Percentiles rank a stretch among this genome's conserved stretches.
Conservation (phyloP, 2,113 vertebrate genomes). For the Alouatta palliata region DNA sequence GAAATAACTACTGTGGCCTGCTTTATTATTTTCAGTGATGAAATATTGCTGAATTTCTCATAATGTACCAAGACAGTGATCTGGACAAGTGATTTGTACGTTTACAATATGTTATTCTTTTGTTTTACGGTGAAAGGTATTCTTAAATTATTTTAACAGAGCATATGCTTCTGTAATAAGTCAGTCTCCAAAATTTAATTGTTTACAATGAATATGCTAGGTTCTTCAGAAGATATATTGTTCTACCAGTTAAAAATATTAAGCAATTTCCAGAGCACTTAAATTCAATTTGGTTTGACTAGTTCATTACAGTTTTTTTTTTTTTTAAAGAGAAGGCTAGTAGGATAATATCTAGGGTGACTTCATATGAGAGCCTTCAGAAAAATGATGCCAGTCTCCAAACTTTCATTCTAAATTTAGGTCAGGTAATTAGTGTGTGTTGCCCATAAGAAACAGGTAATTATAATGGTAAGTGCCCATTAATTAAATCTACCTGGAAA, state of each 20-base stretch:
- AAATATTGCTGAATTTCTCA: slow-evolving; percentile 46
- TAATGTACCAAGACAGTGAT: not conserved
- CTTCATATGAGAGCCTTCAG: slow-evolving; percentile 61
- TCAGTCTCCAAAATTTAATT: slow-evolving; percentile 63
- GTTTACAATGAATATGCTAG: slow-evolving; percentile 60
- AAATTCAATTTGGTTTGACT: slow-evolving; percentile 68
- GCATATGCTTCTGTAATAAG: slow-evolving; percentile 56
- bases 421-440: slow-evolving; percentile 57
- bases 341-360: too few species aligned
- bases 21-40: slow-evolving; percentile 48
- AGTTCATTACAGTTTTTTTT: slow-evolving; percentile 60
- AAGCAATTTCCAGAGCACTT: slow-evolving; percentile 64
- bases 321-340: too few species aligned
- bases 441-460: slow-evolving; percentile 43
- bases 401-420: slow-evolving; percentile 68
- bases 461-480: slow-evolving; percentile 46
- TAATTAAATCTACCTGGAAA: slow-evolving; percentile 23
- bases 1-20: not conserved
- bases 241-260: slow-evolving; percentile 72
- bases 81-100: slow-evolving; percentile 31
- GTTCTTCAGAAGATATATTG: slow-evolving; percentile 58
- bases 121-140: slow-evolving; percentile 51
- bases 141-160: slow-evolving; percentile 65
- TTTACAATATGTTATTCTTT: slow-evolving; percentile 45
- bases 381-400: slow-evolving; percentile 46